Evolutionary conservation across 2,797 vertebrate species (phyloP), one percentile per base, ranked within the genome.

Genomic region (Tarsius wallacei): DNA sequence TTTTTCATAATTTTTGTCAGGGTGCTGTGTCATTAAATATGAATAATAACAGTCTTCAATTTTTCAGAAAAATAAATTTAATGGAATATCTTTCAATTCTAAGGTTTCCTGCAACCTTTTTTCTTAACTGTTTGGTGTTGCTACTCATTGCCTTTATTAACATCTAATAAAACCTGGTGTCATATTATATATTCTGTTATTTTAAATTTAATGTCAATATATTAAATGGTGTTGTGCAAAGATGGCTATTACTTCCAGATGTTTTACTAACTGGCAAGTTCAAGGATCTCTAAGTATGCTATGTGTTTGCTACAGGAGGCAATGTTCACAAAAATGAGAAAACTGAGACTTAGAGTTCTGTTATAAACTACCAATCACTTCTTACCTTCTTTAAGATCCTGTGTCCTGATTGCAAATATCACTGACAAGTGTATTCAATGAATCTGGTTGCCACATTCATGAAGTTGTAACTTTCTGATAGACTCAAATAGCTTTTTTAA

Each of bases 241-340:
- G 81, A 97, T 90, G 47, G 28, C 47, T 97, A 97, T 97, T 96
- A 90, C 90, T 98, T 97, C 98, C 98, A 98, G 98, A 98, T 98
- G 97, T 91, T 89, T 66, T 88, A 77, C 64, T 31, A 93, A 93
- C 94, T 90, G 96, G 88, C 90, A 95, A 78, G 68, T 83, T 90
- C 80, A 90, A 94, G 93, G 53, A 87, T 94, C 66, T 93, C 80
- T 33, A 74, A 7, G 77, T 10, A 16, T 70, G 53, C 90, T 76
- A 21, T 22, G 33, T 78, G 61, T 93, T 97, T 94, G 63, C 59
- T 90, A 64, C 24, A 80, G 36, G 66, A 96, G 49, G 81, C 28
- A 91, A 96, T 70, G 49, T 83, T 96, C 63, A 83, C 78, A 77
- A 92, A 78, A 57, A 61, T 51, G 26, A 74, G 57, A 89, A 88